These are phyloP conservation scores for Heterotilapia buettikoferi DNA, from an alignment of 2,113 vertebrate genomes.

Conservation along the genomic window DNA sequence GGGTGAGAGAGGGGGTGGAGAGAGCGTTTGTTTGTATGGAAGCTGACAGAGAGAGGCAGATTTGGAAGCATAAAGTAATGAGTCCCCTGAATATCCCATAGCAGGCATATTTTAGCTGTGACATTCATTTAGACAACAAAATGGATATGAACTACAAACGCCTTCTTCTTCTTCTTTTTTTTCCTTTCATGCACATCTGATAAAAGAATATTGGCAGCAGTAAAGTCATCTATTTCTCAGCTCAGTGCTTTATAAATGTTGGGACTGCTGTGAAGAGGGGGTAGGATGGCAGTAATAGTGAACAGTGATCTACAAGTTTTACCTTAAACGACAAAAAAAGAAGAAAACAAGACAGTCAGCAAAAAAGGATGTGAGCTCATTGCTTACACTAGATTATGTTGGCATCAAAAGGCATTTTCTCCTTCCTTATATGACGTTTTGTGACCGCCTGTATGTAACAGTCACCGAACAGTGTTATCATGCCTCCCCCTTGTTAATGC, in stretches of 20 bases:
- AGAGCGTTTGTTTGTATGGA: slow-evolving; percentile 57
- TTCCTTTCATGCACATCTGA: slow-evolving; percentile 36
- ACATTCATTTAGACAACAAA: slow-evolving; percentile 58
- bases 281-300: neutral
- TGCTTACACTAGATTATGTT: neutral
- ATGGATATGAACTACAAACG: slow-evolving; percentile 36
- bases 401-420: slow-evolving; percentile 9
- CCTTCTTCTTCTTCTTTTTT: neutral
- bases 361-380: neutral
- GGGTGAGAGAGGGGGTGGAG: neutral
- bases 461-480: slow-evolving; percentile 42
- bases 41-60: slow-evolving; percentile 57
- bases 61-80: slow-evolving; percentile 61
- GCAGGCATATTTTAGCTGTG: slow-evolving; percentile 60
- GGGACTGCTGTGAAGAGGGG: neutral
- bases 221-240: slow-evolving; percentile 26
- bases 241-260: neutral
- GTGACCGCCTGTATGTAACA: slow-evolving; percentile 26
- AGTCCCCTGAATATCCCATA: slow-evolving; percentile 54
- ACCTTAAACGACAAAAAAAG: slow-evolving; percentile 23
- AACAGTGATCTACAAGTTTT: slow-evolving; percentile 11
- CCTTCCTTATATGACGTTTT: slow-evolving; percentile 19
- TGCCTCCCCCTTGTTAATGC: slow-evolving; percentile 47
- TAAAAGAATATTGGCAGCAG: slow-evolving; percentile 11
- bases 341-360: neutral